A percentile compares a stretch with the other conserved stretches of the same genome.
These are phyloP conservation scores for Eupithecia abbreviata DNA, from an alignment of 2,888 invertebrate genomes.

Conservation along the genomic window DNA sequence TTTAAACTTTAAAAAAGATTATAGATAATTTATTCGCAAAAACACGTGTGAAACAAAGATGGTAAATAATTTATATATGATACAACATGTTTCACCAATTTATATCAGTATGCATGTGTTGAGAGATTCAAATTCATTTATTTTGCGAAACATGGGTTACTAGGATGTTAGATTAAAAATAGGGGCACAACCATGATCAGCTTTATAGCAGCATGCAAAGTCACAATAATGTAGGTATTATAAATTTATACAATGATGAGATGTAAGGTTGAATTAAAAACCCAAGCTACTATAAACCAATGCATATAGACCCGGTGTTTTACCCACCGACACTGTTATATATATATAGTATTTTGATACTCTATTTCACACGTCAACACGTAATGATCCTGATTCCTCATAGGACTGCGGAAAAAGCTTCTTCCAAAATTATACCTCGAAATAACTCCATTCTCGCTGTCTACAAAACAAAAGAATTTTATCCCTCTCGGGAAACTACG, in stretches of 20 bases:
- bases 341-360: background rate
- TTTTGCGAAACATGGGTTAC: no score
- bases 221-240: no score
- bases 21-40: no score
- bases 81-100: no score
- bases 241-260: no score
- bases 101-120: no score
- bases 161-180: no score
- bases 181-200: no score
- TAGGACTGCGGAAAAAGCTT: slow-evolving; percentile 3
- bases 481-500: background rate
- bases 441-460: background rate
- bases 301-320: background rate
- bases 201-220: no score
- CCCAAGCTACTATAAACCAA: background rate
- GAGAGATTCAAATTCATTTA: no score
- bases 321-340: background rate
- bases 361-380: slow-evolving; percentile 7
- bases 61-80: no score
- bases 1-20: background rate
- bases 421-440: slow-evolving; percentile 4
- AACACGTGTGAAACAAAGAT: no score
- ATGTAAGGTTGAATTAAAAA: background rate
- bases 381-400: slow-evolving; percentile 2
- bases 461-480: background rate